Evolutionary conservation across 2,113 vertebrate genomes (phyloP).

Genomic region (Delphinus delphis): DNA sequence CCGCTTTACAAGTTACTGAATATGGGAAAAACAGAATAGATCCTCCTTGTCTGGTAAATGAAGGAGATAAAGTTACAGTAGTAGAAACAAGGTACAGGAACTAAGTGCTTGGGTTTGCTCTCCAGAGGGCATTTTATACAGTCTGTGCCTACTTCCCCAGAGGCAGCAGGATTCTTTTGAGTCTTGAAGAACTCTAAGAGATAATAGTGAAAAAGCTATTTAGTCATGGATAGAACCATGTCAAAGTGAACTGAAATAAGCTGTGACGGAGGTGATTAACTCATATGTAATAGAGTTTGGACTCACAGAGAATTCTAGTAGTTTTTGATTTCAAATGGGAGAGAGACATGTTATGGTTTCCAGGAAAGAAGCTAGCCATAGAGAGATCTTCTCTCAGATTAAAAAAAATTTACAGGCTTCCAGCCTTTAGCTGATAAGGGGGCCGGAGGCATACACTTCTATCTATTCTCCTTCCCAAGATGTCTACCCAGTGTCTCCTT

Average conservation of each 20-base stretch:
- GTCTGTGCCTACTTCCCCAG: not conserved
- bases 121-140: not conserved
- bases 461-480: not conserved
- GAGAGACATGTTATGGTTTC: not conserved
- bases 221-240: not conserved
- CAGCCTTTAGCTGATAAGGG: not conserved
- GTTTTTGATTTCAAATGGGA: constrained; percentile 32
- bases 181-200: not conserved
- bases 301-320: constrained; percentile 35
- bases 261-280: not conserved
- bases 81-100: not conserved
- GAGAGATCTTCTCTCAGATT: not conserved
- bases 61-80: not conserved
- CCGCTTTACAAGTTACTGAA: not conserved
- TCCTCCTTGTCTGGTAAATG: not conserved
- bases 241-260: not conserved
- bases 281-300: not conserved
- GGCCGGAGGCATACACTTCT: not conserved
- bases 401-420: not conserved
- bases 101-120: not conserved
- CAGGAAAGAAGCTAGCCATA: not conserved
- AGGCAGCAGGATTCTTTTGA: constrained; percentile 17
- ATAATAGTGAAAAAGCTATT: not conserved
- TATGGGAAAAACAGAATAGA: not conserved
- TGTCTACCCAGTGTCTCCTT: not conserved